Conservation (phyloP, 2,797 vertebrate species). For the Columba guinea region DNA sequence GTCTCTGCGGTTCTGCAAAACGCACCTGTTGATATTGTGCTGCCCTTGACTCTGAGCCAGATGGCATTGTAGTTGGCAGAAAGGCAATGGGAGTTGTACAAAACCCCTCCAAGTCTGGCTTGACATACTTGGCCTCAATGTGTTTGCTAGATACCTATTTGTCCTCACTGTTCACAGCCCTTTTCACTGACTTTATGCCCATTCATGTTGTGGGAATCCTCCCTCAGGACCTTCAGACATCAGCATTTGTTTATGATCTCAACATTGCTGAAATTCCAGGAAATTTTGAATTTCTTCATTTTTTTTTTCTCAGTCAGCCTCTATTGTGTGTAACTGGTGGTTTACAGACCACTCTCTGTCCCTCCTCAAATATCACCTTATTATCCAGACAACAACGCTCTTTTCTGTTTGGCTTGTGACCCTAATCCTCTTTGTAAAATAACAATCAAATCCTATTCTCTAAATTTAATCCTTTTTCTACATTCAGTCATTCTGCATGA, state of each 20-base stretch:
- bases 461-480: background rate
- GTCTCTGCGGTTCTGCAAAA: background rate
- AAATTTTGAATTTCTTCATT: background rate
- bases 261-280: background rate
- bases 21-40: accelerated
- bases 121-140: background rate
- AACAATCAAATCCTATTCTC: background rate
- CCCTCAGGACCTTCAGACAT: background rate
- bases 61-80: accelerated
- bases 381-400: background rate
- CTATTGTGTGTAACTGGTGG: background rate
- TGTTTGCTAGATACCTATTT: background rate
- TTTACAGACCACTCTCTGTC: background rate
- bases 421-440: background rate
- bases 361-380: background rate
- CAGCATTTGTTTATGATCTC: background rate
- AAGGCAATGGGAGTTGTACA: background rate
- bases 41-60: background rate
- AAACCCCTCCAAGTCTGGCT: background rate
- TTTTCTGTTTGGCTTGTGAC: background rate
- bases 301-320: background rate
- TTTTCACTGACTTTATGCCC: background rate
- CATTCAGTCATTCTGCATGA: background rate
- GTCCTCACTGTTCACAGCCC: background rate
- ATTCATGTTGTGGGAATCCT: background rate